Percentiles rank a stretch among this genome's conserved stretches.
Conservation (phyloP, 2,888 invertebrate species). For the Melipona bicolor region DNA sequence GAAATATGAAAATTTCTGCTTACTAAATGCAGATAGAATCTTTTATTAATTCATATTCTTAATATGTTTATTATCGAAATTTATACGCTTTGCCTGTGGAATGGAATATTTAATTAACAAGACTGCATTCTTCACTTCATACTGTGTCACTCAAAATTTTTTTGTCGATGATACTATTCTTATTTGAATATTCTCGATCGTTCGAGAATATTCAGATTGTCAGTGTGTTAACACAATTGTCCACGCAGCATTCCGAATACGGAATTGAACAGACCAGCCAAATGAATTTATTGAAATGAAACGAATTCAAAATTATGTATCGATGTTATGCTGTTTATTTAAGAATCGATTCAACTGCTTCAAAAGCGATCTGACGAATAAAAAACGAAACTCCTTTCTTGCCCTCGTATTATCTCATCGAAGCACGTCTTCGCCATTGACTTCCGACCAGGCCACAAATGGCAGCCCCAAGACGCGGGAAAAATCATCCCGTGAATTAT, state of each 20-base stretch:
- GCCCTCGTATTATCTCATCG: conserved; percentile 57
- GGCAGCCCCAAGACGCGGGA: conserved; percentile 67
- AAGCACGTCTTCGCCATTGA: conserved; percentile 72
- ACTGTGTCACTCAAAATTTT: no score
- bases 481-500: conserved; percentile 73
- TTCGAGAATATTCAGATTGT: no score
- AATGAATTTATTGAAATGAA: not conserved
- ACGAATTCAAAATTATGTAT: not conserved
- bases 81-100: no score
- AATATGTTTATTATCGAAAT: no score
- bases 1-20: not conserved
- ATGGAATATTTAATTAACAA: no score
- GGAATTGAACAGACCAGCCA: not conserved
- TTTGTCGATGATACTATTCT: no score
- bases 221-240: not conserved
- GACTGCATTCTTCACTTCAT: no score
- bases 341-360: not conserved
- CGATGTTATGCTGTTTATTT: not conserved
- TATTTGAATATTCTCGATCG: no score
- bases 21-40: not conserved
- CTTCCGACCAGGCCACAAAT: conserved; percentile 76
- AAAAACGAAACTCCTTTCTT: conserved; percentile 40
- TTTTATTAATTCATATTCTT: not conserved
- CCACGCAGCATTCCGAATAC: no score
- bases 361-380: conserved; percentile 32